Conservation (phyloP, 2,888 invertebrate species). For the Nebria brevicollis region DNA sequence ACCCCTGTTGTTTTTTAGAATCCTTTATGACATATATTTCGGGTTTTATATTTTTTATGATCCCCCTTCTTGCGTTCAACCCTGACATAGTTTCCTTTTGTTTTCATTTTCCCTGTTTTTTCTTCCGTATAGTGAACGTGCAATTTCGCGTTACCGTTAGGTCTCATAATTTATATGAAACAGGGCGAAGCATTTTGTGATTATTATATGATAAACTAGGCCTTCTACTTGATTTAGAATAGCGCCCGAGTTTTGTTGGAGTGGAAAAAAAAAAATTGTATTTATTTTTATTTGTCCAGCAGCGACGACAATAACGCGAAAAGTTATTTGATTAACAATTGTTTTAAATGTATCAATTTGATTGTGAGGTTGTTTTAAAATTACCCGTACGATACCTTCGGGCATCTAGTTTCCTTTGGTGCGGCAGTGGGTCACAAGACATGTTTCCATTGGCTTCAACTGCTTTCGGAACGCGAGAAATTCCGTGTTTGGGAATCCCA, state of each 20-base stretch:
- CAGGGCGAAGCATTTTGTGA: background rate
- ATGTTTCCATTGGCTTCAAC: background rate
- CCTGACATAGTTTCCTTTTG: background rate
- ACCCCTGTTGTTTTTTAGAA: background rate
- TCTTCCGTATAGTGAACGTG: background rate
- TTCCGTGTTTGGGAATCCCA: slow-evolving; percentile 26
- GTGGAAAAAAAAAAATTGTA: background rate
- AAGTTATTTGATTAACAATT: no score
- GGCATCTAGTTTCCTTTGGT: background rate
- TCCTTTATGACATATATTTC: background rate
- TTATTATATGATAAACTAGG: background rate
- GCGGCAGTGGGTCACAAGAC: background rate
- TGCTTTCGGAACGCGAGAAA: background rate
- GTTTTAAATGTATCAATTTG: no score
- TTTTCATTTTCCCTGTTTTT: background rate
- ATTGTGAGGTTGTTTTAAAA: no score
- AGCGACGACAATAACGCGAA: no score
- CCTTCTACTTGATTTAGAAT: background rate
- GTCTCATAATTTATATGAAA: background rate
- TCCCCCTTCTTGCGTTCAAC: background rate
- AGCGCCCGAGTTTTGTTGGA: background rate
- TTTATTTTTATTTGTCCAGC: background rate
- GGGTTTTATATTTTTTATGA: background rate
- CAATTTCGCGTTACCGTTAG: background rate
- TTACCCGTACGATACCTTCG: background rate